A percentile compares a stretch with the other conserved stretches of the same genome.
phyloP scores from a whole-genome alignment of 2,797 vertebrate genomes.

The Rhinogobio ventralis region DNA sequence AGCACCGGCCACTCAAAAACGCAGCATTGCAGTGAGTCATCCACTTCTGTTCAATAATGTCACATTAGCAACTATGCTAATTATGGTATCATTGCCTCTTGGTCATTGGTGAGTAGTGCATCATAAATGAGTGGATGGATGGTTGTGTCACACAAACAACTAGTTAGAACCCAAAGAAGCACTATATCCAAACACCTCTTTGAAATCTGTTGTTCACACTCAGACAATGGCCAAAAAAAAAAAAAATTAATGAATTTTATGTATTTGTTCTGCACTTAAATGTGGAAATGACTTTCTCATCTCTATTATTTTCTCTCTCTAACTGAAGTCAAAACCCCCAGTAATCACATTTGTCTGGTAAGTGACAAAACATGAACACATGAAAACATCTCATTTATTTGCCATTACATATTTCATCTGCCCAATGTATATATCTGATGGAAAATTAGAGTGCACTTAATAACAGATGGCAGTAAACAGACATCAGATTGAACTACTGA shows the following conservation, averaged over 20 bases:
- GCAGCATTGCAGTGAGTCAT: slow-evolving; percentile 36
- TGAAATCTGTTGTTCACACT: slow-evolving; percentile 18
- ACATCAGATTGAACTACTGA: neutral
- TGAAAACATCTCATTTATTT: slow-evolving; percentile 18
- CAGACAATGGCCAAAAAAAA: neutral
- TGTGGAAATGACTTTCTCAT: neutral
- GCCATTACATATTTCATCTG: neutral
- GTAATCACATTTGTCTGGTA: slow-evolving; percentile 16
- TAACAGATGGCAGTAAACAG: slow-evolving; percentile 17
- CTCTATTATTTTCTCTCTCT: slow-evolving; percentile 18
- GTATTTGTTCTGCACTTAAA: neutral
- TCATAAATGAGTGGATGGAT: slow-evolving; percentile 28
- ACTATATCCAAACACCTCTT: slow-evolving; percentile 16
- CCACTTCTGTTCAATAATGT: slow-evolving; percentile 35
- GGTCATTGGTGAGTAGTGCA: slow-evolving; percentile 36
- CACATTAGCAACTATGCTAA: slow-evolving; percentile 49
- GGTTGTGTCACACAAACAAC: slow-evolving; percentile 17
- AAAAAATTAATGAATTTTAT: slow-evolving; percentile 20
- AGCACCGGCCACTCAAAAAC: slow-evolving; percentile 36
- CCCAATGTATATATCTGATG: neutral
- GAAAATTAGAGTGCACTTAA: neutral
- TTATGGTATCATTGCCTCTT: slow-evolving; percentile 27
- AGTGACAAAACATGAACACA: slow-evolving; percentile 8
- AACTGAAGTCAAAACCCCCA: slow-evolving; percentile 21
- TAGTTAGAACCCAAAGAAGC: slow-evolving; percentile 30